Evolutionary conservation across 2,888 invertebrate species (phyloP).

Genomic region (Suillia variegata): DNA sequence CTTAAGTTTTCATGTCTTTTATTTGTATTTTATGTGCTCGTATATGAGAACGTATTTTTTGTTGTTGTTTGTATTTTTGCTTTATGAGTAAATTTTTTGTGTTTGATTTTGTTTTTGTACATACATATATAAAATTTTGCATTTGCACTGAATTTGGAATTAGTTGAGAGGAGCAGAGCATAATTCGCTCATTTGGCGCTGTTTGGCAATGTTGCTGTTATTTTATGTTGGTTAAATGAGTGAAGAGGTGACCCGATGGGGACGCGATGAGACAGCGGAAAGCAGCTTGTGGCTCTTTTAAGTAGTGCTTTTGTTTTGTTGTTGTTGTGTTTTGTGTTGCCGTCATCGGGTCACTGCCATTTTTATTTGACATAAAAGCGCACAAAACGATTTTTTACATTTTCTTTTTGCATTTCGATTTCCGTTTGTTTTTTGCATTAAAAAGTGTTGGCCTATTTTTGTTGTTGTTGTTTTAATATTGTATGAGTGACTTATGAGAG

Average conservation of each 20-base stretch:
- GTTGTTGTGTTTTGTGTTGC: neutral
- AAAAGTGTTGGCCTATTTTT: constrained; percentile 4
- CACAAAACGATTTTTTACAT: no score
- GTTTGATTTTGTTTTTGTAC: no score
- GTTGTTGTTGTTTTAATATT: neutral
- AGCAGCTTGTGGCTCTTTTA: neutral
- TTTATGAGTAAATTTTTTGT: neutral
- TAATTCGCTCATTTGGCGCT: constrained; percentile 3
- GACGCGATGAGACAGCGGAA: neutral
- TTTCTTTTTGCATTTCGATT: neutral
- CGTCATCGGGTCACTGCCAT: constrained; percentile 24
- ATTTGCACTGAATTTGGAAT: neutral
- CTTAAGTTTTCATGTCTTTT: neutral
- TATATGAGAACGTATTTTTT: no score
- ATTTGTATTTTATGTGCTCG: no score
- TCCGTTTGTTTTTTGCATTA: neutral
- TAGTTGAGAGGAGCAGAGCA: constrained; percentile 2
- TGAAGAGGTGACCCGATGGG: no score
- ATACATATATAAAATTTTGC: no score
- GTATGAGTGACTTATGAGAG: no score
- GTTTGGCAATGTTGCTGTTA: neutral
- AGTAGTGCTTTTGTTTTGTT: neutral
- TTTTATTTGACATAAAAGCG: constrained; percentile 18
- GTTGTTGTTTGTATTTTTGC: neutral
- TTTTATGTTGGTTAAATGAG: no score